Evolutionary conservation across 2,888 invertebrate genomes (phyloP).

Genomic region (Amphimallon solstitiale): DNA sequence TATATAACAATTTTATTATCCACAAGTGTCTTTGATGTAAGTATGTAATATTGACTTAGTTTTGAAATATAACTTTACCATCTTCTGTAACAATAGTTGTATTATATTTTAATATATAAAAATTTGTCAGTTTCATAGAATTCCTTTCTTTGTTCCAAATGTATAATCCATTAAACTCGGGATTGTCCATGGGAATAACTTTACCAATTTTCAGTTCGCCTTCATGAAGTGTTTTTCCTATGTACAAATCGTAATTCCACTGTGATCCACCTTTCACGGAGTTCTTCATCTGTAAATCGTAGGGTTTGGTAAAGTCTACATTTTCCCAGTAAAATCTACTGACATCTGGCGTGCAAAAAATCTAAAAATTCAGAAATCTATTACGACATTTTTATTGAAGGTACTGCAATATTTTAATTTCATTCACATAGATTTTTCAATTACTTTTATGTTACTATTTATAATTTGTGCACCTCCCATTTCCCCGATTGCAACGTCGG

Average conservation of each 20-base stretch:
- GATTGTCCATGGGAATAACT: constrained; percentile 6
- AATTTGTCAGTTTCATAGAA: neutral
- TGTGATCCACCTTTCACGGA: constrained; percentile 14
- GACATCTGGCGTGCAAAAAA: constrained; percentile 2
- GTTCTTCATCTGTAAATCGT: constrained; percentile 15
- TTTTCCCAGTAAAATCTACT: constrained; percentile 9
- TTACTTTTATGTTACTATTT: constrained; percentile 1
- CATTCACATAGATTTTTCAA: neutral
- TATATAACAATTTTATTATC: too few relatives aligned
- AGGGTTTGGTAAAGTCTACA: constrained; percentile 6
- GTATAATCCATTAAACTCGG: neutral
- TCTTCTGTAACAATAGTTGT: neutral
- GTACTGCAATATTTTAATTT: too few relatives aligned
- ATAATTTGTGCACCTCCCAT: neutral
- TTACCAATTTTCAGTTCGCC: constrained; percentile 15
- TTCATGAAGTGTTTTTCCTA: neutral
- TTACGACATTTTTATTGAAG: constrained; percentile 14
- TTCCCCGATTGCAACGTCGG: neutral
- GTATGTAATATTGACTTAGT: neutral
- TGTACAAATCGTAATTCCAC: neutral
- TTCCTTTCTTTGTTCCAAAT: constrained; percentile 3
- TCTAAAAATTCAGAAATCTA: neutral
- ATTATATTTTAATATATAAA: constrained; percentile 20
- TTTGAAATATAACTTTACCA: neutral
- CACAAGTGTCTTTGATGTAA: too few relatives aligned